Evolutionary conservation across 92 coral and sea anemone species (phyloP).

Genomic region (Parazoanthus atlanticus): DNA sequence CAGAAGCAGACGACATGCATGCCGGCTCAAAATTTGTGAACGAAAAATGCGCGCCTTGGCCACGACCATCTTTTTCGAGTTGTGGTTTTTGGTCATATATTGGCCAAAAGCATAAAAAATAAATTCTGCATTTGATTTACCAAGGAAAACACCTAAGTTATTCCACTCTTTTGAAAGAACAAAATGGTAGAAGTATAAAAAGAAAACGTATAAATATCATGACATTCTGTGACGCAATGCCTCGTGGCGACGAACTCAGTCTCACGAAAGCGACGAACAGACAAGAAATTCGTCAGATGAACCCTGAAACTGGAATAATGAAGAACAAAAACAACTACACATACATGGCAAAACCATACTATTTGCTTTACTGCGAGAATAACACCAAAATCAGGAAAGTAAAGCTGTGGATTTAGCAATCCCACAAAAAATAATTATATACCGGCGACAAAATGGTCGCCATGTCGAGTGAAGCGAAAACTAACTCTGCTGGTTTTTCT

Average conservation of each 20-base stretch:
- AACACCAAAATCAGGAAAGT: too few relatives aligned
- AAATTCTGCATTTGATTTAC: not conserved
- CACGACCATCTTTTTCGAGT: too few relatives aligned
- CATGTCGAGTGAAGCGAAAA: not conserved
- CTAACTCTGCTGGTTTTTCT: slow-evolving; percentile 5
- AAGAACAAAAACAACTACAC: not conserved
- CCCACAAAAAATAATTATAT: not conserved
- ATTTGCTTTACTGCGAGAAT: not conserved
- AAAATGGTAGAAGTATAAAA: not conserved
- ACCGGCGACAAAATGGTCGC: slow-evolving; percentile 5
- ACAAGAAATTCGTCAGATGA: not conserved
- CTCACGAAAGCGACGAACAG: not conserved
- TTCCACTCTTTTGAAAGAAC: not conserved
- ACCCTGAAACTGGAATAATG: not conserved
- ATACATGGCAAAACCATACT: not conserved
- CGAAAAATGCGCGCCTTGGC: too few relatives aligned
- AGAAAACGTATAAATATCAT: not conserved
- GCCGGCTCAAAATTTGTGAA: too few relatives aligned
- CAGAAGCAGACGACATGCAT: too few relatives aligned
- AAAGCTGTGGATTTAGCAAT: not conserved
- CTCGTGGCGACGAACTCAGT: not conserved
- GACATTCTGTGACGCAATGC: not conserved
- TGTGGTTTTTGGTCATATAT: too few relatives aligned
- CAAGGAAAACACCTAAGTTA: not conserved
- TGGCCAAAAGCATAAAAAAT: too few relatives aligned